Conservation (phyloP, 2,888 invertebrate species). For the Synergus umbraculus region DNA sequence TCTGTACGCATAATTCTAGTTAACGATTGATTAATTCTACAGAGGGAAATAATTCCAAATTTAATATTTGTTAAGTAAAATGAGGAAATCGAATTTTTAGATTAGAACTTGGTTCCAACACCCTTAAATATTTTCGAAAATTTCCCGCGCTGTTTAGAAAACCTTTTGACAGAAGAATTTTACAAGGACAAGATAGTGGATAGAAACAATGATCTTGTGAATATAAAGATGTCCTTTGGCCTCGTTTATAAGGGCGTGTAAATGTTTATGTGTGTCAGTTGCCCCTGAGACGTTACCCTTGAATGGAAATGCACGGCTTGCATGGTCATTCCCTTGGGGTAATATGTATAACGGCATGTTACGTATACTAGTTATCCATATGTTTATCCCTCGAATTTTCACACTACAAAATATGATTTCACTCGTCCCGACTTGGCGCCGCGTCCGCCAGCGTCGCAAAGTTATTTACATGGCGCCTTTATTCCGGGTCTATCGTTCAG, state of each 20-base stretch:
- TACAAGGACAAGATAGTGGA: slow-evolving; percentile 16
- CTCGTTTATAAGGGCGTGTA: slow-evolving; percentile 34
- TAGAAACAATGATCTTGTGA: slow-evolving; percentile 32
- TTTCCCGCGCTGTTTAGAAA: background rate
- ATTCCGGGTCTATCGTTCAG: slow-evolving; percentile 38
- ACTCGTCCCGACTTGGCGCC: slow-evolving; percentile 9
- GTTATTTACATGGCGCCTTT: slow-evolving; percentile 31
- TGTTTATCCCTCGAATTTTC: slow-evolving; percentile 26
- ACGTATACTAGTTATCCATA: slow-evolving; percentile 6
- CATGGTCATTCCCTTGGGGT: slow-evolving; percentile 32
- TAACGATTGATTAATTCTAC: no score
- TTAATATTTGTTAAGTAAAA: no score
- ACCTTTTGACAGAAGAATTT: no score
- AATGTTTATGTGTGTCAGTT: slow-evolving; percentile 35
- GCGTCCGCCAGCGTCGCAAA: slow-evolving; percentile 13
- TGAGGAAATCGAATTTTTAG: no score
- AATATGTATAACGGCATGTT: slow-evolving; percentile 17
- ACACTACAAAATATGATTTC: slow-evolving; percentile 21
- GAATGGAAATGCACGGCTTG: slow-evolving; percentile 20
- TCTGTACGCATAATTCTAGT: no score
- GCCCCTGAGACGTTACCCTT: slow-evolving; percentile 36
- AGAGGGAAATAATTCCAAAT: no score
- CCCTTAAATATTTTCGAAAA: no score
- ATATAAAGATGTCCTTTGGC: slow-evolving; percentile 30
- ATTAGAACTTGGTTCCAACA: no score